Evolutionary conservation across 1,140 invertebrate species (phyloP).

Genomic region (Calephelis nemesis): DNA sequence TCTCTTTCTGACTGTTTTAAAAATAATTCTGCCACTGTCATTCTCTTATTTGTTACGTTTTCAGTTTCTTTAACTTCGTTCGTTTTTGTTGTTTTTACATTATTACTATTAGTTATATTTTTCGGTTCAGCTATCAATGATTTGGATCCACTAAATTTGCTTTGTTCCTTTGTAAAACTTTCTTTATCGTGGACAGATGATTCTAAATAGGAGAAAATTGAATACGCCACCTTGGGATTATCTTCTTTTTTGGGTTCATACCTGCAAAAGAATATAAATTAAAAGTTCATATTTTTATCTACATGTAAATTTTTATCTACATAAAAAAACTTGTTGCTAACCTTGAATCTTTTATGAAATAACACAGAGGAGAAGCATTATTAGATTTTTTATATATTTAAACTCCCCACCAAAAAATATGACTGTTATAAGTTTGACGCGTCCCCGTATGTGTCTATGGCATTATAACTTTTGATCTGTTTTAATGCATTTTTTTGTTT

Average conservation of each 20-base stretch:
- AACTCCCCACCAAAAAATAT: too few species aligned
- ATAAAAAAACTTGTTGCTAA: too few species aligned
- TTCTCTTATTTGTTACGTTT: conserved; percentile 51
- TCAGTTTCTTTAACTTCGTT: conserved; percentile 25
- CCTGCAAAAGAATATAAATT: conserved; percentile 44
- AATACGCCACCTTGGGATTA: conserved; percentile 83
- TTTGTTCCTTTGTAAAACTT: conserved; percentile 78
- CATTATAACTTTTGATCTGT: too few species aligned
- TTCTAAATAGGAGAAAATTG: conserved; percentile 88
- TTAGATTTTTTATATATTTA: too few species aligned
- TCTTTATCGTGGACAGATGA: conserved; percentile 79
- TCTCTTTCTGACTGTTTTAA: conserved; percentile 72
- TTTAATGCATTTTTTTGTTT: too few species aligned
- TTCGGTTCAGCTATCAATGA: conserved; percentile 38
- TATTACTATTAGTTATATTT: conserved; percentile 24
- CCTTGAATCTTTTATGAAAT: too few species aligned
- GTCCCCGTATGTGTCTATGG: too few species aligned
- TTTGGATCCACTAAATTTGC: conserved; percentile 63
- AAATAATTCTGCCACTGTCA: conserved; percentile 77
- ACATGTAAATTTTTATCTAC: too few species aligned
- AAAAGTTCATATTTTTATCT: too few species aligned
- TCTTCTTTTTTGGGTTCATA: conserved; percentile 58
- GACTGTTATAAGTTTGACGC: too few species aligned
- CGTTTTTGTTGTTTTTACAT: conserved; percentile 17
- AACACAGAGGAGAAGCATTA: too few species aligned